Conservation (phyloP, 2,113 vertebrate genomes). For the Tragelaphus buxtoni region DNA sequence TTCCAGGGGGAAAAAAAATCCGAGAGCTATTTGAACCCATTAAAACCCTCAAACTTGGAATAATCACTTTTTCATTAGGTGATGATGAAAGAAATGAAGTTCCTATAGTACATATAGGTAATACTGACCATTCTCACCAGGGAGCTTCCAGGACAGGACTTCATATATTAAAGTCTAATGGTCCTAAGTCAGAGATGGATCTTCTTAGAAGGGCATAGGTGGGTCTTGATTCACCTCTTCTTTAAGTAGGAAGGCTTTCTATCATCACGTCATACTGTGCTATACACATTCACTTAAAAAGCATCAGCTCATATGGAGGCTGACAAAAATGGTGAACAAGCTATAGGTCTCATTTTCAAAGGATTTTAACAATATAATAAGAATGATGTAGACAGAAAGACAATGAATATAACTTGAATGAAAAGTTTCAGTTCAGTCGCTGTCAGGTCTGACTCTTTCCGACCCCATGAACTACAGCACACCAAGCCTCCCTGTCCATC, state of each 20-base stretch:
- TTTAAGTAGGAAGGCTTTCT: fast-evolving
- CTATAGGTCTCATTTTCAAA: not conserved
- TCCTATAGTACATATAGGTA: not conserved
- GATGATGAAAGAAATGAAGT: not conserved
- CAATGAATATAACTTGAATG: not conserved
- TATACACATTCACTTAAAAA: fast-evolving
- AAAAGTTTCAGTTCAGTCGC: not conserved
- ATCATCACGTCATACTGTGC: fast-evolving
- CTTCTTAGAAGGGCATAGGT: fast-evolving
- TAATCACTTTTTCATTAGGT: not conserved
- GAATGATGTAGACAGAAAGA: not conserved
- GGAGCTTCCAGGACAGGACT: fast-evolving
- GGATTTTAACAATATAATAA: not conserved
- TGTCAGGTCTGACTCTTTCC: not conserved
- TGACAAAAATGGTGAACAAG: not conserved
- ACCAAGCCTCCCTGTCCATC: not conserved
- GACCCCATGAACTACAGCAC: not conserved
- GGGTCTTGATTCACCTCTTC: not conserved
- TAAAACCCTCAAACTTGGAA: not conserved
- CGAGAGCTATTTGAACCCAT: not conserved
- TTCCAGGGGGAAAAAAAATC: not conserved
- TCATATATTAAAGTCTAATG: fast-evolving
- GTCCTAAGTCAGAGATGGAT: not conserved
- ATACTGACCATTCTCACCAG: fast-evolving
- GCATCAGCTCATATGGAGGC: not conserved